Evolutionary conservation across 2,888 invertebrate species (phyloP).

Genomic region (Drosophila borborema): DNA sequence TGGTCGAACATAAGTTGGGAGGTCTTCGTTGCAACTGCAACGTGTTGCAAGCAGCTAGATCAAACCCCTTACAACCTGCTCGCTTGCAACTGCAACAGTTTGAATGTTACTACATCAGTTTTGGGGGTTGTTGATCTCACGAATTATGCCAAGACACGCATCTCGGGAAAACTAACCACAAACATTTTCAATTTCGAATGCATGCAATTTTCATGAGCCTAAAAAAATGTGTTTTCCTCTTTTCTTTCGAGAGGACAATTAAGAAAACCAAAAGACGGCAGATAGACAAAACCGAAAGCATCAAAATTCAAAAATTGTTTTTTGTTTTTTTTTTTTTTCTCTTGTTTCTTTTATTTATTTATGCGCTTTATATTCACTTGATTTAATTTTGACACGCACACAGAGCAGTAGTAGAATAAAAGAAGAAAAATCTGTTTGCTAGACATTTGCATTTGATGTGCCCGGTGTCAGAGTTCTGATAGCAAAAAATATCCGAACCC

Average conservation of each 20-base stretch:
- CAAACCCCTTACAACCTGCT: constrained; percentile 28
- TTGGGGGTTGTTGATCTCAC: constrained; percentile 53
- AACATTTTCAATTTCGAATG: constrained; percentile 32
- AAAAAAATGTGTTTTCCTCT: constrained; percentile 48
- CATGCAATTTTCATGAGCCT: constrained; percentile 16
- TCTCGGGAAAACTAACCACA: constrained; percentile 48
- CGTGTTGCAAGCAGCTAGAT: constrained; percentile 13
- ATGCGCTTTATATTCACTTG: constrained; percentile 75
- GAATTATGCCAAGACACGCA: constrained; percentile 1
- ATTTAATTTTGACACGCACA: constrained; percentile 71
- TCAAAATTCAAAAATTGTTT: constrained; percentile 30
- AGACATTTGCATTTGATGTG: constrained; percentile 67
- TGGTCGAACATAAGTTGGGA: background rate
- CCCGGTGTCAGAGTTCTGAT: constrained; percentile 16
- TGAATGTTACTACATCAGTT: background rate
- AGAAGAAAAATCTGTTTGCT: constrained; percentile 44
- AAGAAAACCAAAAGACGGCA: constrained; percentile 50
- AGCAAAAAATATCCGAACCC: background rate
- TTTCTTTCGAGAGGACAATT: constrained; percentile 47
- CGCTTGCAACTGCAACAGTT: constrained; percentile 15
- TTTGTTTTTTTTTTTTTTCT: constrained; percentile 11
- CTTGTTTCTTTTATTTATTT: constrained; percentile 64
- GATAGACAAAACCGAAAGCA: constrained; percentile 49
- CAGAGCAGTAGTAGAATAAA: constrained; percentile 2
- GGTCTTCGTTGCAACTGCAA: constrained; percentile 25